phyloP scores from a whole-genome alignment of 2,797 vertebrate genomes.

The Intellagama lesueurii region DNA sequence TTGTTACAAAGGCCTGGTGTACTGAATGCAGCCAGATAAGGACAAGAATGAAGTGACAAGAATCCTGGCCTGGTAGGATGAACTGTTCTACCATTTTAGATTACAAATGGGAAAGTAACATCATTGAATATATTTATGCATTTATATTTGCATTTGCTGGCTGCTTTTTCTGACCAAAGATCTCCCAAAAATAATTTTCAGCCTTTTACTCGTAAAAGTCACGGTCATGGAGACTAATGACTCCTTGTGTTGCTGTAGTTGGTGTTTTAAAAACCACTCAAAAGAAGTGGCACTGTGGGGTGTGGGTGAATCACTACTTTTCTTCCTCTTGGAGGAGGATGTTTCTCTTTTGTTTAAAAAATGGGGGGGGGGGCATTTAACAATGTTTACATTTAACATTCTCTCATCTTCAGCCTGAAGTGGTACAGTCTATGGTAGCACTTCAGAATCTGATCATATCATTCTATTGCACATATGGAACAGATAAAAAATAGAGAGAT shows the following conservation, averaged over 20 bases:
- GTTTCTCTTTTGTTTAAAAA: background rate
- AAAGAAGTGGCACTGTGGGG: background rate
- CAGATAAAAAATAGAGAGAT: background rate
- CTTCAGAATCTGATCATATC: background rate
- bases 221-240: no score
- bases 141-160: background rate
- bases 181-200: background rate
- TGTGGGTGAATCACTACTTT: background rate
- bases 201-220: no score
- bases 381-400: background rate
- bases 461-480: background rate
- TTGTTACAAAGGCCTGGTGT: background rate
- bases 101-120: background rate
- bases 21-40: background rate
- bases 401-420: background rate
- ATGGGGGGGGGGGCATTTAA: background rate
- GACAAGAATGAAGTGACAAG: background rate
- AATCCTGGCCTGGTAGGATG: background rate
- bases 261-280: no score
- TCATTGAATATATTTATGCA: background rate
- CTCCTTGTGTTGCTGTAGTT: no score
- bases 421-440: background rate
- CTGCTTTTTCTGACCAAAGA: background rate
- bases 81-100: background rate
- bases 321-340: background rate